Conservation (phyloP, 2,797 vertebrate species). For the Typhlichthys subterraneus region DNA sequence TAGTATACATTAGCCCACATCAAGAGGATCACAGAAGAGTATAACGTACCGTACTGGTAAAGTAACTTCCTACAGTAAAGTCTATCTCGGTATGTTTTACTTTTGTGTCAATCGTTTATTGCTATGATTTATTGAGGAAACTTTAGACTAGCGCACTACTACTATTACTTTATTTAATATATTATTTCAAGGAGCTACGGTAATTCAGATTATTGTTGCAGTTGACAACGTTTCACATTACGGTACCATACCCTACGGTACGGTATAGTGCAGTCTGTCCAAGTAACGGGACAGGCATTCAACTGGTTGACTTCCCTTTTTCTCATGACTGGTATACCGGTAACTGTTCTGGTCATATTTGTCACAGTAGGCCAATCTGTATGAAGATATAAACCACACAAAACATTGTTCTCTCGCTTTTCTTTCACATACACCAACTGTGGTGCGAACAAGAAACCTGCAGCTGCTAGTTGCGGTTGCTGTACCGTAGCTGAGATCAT, state of each 20-base stretch:
- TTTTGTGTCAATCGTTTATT: conserved; percentile 52
- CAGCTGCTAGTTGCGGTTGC: not conserved
- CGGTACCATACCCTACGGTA: too few species aligned
- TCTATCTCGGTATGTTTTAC: not conserved
- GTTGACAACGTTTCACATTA: not conserved
- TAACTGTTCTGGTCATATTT: too few species aligned
- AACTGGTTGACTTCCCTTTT: conserved; percentile 26
- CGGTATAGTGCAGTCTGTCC: too few species aligned
- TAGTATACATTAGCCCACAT: not conserved
- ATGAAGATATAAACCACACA: too few species aligned
- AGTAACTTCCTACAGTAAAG: not conserved
- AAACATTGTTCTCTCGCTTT: too few species aligned
- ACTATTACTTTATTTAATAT: not conserved
- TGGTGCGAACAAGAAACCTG: not conserved
- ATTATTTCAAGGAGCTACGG: not conserved
- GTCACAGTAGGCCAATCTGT: too few species aligned
- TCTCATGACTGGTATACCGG: not conserved
- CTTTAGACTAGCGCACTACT: not conserved
- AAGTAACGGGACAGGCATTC: not conserved
- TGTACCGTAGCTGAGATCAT: conserved; percentile 42
- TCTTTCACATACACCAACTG: not conserved
- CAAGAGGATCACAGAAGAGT: not conserved
- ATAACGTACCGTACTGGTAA: too few species aligned
- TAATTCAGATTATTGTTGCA: fast-evolving
- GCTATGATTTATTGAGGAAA: not conserved